Evolutionary conservation across 23 tunicate species (phyloP), one percentile per base, ranked within the genome.

Genomic region (Trididemnum clinides): DNA sequence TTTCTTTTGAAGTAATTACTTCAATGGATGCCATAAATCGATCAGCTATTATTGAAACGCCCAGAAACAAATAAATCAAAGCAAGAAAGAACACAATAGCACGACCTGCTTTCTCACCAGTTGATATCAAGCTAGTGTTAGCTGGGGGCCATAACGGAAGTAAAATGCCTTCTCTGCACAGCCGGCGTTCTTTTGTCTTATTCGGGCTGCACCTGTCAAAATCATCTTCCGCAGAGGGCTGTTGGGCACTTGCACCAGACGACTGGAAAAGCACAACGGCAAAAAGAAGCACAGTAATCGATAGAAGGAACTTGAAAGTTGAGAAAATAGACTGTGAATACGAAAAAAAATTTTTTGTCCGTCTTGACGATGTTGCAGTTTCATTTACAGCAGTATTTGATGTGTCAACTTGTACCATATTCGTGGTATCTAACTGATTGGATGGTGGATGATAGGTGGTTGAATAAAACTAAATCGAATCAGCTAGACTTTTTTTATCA

Each of bases 11-110:
- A 20, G 99, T 97, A 35, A 97, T 97, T 29, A 97, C 97, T 82
- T 97, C 99, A 65, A 97, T 97, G 37, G 99, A 88, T 3, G 97
- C 99, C 99, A 97, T 97, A 80, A 97, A 97, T 20, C 95, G 89
- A 85, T 97, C 99, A 12, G 99, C 97, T 34, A 97, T 86, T 39
- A 97, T 97, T 28, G 97, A 89, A 27, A 97, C 99, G 26, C 99
- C 99, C 18, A 97, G 97, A 69, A 97, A 97, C 1, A 97, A 80
- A 69, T 85, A 97, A 57, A 92, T 64, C 2, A 97, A 57, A 57
- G 89, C 80, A 26, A 97, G 71, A 33, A 88, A 87, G 62, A 88
- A 97, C 1, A 90, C 97, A 58, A 85, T 81, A 1, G 97, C 99
- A 64, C 97, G 81, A 2, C 89, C 99, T 25, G 63, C 89, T 15